phyloP scores from a whole-genome alignment of 2,888 invertebrate genomes.

The Lycocerus yunnanus region DNA sequence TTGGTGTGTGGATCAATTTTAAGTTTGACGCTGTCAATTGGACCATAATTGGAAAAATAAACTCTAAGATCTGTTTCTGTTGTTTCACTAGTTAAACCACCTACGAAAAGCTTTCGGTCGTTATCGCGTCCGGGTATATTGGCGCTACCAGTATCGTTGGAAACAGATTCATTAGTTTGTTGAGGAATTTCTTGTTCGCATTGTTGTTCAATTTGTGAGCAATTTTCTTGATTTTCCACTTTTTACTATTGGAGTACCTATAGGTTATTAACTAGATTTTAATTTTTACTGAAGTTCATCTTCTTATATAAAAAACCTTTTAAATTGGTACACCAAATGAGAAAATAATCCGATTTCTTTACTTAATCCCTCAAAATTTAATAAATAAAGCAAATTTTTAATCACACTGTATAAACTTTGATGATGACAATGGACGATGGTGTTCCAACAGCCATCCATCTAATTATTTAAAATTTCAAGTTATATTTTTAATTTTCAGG shows the following conservation, averaged over 20 bases:
- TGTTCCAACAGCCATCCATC: too few relatives aligned
- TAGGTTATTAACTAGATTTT: too few relatives aligned
- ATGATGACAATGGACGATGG: too few relatives aligned
- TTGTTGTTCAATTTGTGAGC: neutral
- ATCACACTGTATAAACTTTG: too few relatives aligned
- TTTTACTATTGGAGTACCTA: too few relatives aligned
- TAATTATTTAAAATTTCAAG: too few relatives aligned
- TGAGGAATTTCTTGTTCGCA: constrained; percentile 38
- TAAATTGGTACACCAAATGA: neutral
- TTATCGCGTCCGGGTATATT: constrained; percentile 80
- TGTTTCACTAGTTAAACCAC: constrained; percentile 97
- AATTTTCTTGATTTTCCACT: neutral
- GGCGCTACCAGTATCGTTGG: constrained; percentile 71
- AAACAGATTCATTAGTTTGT: constrained; percentile 56
- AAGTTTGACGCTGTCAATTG: constrained; percentile 94
- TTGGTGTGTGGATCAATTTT: constrained; percentile 96
- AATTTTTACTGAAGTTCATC: too few relatives aligned
- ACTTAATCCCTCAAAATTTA: too few relatives aligned
- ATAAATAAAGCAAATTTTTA: too few relatives aligned
- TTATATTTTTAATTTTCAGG: too few relatives aligned
- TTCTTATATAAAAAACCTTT: neutral
- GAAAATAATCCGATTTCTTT: too few relatives aligned
- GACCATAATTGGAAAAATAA: constrained; percentile 91
- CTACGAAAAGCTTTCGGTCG: constrained; percentile 96
- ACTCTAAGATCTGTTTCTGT: constrained; percentile 95